A percentile compares a stretch with the other conserved stretches of the same genome.
phyloP scores from a whole-genome alignment of 2,888 invertebrate species.

The Himalopsyche tibetana region DNA sequence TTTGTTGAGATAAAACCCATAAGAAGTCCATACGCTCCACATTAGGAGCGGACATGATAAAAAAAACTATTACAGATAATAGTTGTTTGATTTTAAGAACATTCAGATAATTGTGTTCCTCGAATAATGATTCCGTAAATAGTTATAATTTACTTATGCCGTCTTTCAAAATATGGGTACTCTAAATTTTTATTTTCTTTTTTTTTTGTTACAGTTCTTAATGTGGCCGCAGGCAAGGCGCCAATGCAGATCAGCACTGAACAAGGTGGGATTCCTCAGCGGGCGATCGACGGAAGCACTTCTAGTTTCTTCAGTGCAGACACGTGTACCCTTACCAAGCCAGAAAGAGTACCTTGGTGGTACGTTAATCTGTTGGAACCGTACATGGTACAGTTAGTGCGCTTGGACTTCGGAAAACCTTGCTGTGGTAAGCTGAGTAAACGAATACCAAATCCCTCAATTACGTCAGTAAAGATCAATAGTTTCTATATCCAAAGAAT shows the following conservation, averaged over 20 bases:
- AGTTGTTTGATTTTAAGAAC: too few species aligned
- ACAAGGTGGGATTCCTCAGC: conserved; percentile 90
- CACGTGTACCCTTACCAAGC: conserved; percentile 91
- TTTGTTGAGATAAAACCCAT: too few species aligned
- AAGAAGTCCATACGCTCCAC: too few species aligned
- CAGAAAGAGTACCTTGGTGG: conserved; percentile 94
- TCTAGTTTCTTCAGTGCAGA: conserved; percentile 87
- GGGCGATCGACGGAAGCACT: conserved; percentile 94
- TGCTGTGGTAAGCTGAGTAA: conserved; percentile 87
- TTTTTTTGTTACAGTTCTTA: conserved; percentile 82
- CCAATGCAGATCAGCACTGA: conserved; percentile 95
- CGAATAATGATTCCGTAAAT: too few species aligned
- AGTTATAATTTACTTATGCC: too few species aligned
- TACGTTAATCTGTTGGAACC: conserved; percentile 96
- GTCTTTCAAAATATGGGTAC: too few species aligned
- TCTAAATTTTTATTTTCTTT: background rate
- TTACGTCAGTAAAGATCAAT: too few species aligned
- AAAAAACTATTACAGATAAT: too few species aligned
- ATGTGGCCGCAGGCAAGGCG: conserved; percentile 95
- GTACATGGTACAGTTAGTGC: conserved; percentile 95
- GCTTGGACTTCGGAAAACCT: conserved; percentile 92
- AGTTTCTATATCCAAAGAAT: too few species aligned
- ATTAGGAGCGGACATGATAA: too few species aligned
- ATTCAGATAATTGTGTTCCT: too few species aligned
- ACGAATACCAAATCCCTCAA: too few species aligned